These are phyloP conservation scores for Engystomops pustulosus DNA, from an alignment of 2,113 vertebrate species.

Conservation along the genomic window DNA sequence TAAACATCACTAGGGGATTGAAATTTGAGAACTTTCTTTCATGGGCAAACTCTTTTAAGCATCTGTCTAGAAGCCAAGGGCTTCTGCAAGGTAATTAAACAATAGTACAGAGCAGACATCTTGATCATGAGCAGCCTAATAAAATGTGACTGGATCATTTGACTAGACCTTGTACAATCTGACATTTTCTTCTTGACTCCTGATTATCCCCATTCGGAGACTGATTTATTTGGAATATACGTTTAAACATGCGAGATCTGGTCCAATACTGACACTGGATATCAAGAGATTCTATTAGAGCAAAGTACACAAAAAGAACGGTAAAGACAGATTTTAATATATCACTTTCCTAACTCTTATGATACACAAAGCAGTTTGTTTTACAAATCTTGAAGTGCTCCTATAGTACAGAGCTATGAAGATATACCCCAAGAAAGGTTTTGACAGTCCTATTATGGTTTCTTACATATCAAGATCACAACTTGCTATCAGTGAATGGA, in stretches of 20 bases:
- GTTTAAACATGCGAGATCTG: background rate
- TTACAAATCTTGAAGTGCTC: too few relatives aligned
- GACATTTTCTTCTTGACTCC: background rate
- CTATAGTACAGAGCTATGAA: too few relatives aligned
- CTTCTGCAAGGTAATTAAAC: background rate
- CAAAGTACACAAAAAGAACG: background rate
- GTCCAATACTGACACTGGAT: background rate
- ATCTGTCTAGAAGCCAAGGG: background rate
- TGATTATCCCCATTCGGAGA: background rate
- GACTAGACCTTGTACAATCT: background rate
- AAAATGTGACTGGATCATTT: constrained; percentile 20
- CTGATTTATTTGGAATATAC: background rate
- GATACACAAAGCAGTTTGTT: too few relatives aligned
- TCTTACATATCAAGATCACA: too few relatives aligned
- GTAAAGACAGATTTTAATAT: background rate
- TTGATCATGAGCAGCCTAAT: too few relatives aligned
- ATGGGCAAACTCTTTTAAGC: too few relatives aligned
- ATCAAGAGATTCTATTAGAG: background rate
- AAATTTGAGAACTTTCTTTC: too few relatives aligned
- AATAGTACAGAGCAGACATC: background rate
- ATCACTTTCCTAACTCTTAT: too few relatives aligned
- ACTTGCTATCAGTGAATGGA: too few relatives aligned
- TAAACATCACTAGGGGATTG: too few relatives aligned
- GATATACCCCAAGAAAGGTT: too few relatives aligned
- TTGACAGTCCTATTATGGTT: too few relatives aligned